These are phyloP conservation scores for Burhinus bistriatus DNA, from an alignment of 2,113 vertebrate genomes.

Conservation along the genomic window DNA sequence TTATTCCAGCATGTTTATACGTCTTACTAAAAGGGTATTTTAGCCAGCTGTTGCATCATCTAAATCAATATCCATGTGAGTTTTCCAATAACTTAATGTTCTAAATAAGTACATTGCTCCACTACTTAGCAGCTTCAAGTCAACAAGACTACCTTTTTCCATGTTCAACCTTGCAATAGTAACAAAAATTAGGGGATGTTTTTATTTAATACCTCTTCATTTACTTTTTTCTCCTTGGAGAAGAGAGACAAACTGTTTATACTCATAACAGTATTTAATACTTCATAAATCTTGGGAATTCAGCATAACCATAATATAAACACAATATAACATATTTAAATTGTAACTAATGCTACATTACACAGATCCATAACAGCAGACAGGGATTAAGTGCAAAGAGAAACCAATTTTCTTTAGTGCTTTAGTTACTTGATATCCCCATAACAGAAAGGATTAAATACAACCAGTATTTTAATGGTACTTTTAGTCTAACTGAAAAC, in stretches of 20 bases:
- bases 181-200: background rate
- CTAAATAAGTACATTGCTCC: constrained; percentile 21
- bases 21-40: constrained; percentile 35
- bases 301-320: background rate
- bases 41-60: constrained; percentile 12
- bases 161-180: background rate
- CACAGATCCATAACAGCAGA: constrained; percentile 4
- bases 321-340: background rate
- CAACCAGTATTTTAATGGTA: constrained; percentile 41
- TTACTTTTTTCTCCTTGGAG: background rate
- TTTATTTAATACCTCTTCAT: background rate
- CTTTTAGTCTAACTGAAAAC: constrained; percentile 44
- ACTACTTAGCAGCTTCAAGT: background rate
- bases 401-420: constrained; percentile 77
- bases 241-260: background rate
- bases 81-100: constrained; percentile 41
- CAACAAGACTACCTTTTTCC: background rate
- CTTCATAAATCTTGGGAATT: background rate
- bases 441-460: constrained; percentile 64
- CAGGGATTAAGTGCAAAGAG: constrained; percentile 46
- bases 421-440: constrained; percentile 41
- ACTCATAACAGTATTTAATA: background rate
- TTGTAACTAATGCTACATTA: background rate
- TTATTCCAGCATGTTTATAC: constrained; percentile 5
- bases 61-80: background rate